Conservation (phyloP, 1,140 invertebrate species). For the Hydropsyche tenuis region DNA sequence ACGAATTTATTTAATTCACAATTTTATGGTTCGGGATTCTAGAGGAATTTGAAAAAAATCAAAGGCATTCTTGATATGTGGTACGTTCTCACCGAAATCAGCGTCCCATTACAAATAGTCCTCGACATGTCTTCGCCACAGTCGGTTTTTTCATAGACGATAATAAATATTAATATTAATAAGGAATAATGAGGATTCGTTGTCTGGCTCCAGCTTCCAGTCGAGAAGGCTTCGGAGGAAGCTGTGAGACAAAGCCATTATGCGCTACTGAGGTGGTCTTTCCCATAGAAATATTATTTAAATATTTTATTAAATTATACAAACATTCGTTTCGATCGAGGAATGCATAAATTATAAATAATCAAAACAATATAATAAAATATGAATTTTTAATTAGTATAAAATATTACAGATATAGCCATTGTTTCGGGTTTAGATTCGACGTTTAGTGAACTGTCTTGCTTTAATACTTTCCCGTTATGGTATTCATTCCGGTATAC, state of each 20-base stretch:
- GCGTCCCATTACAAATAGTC: slow-evolving; percentile 2
- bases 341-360: too few species aligned
- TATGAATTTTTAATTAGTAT: too few species aligned
- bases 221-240: slow-evolving; percentile 4
- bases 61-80: not conserved
- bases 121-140: not conserved
- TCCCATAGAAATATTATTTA: too few species aligned
- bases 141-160: not conserved
- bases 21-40: not conserved
- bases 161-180: slow-evolving; percentile 16
- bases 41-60: slow-evolving; percentile 12
- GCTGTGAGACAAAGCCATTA: not conserved
- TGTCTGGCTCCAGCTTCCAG: slow-evolving; percentile 16
- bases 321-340: too few species aligned
- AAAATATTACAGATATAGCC: too few species aligned
- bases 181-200: not conserved
- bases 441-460: too few species aligned
- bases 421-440: too few species aligned
- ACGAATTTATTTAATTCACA: too few species aligned
- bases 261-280: slow-evolving; percentile 28
- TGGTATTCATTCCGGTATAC: too few species aligned
- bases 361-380: too few species aligned
- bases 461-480: too few species aligned
- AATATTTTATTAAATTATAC: too few species aligned
- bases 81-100: slow-evolving; percentile 18